Evolutionary conservation across 2,888 invertebrate genomes (phyloP).

Genomic region (Lycia hirtaria): DNA sequence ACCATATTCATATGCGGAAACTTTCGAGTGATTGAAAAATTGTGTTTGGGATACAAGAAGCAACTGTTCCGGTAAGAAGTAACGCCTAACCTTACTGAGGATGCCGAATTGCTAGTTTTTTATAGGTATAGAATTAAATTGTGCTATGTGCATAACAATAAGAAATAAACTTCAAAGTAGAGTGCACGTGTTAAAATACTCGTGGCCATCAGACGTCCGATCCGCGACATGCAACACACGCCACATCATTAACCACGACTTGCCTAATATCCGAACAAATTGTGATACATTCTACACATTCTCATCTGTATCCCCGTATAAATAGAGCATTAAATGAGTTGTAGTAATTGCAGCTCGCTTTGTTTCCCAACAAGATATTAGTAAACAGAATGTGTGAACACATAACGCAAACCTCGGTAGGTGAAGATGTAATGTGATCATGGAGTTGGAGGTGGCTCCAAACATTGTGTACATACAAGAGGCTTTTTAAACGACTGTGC

Average conservation of each 20-base stretch:
- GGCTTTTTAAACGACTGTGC: too few relatives aligned
- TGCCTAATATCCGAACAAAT: conserved; percentile 21
- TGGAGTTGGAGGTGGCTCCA: conserved; percentile 4
- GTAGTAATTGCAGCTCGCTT: neutral
- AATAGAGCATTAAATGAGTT: conserved; percentile 1
- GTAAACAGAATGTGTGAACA: conserved; percentile 30
- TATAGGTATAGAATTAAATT: too few relatives aligned
- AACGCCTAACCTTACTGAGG: too few relatives aligned
- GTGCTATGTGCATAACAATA: too few relatives aligned
- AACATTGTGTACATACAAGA: conserved; percentile 8
- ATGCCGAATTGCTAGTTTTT: too few relatives aligned
- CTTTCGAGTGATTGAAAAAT: too few relatives aligned
- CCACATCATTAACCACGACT: conserved; percentile 10
- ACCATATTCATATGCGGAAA: too few relatives aligned
- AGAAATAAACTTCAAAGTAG: neutral
- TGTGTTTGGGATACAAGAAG: too few relatives aligned
- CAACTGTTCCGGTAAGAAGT: too few relatives aligned
- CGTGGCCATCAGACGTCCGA: neutral
- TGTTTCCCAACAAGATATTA: conserved; percentile 26
- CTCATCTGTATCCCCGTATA: neutral
- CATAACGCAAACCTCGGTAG: conserved; percentile 22
- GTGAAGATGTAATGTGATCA: conserved; percentile 26
- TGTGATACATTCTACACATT: conserved; percentile 3
- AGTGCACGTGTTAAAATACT: conserved; percentile 1
- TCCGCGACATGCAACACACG: conserved; percentile 15